Percentiles rank a stretch among this genome's conserved stretches.
These are phyloP conservation scores for Scaptomyza pallida DNA, from an alignment of 1,140 invertebrate genomes.

Conservation along the genomic window DNA sequence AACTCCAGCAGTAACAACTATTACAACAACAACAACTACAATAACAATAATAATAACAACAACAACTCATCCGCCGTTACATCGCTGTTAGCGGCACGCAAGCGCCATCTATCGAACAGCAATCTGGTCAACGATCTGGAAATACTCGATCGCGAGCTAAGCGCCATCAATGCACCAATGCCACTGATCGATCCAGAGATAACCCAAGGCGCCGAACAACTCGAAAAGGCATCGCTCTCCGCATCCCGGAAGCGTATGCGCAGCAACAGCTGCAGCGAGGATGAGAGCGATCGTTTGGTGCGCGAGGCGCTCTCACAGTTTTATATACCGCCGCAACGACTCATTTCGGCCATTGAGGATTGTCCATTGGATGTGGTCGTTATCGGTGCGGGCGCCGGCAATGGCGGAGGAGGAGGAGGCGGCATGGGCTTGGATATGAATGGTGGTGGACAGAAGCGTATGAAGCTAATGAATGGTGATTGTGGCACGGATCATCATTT, in stretches of 20 bases:
- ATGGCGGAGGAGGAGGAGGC: background rate
- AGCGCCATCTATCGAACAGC: constrained; percentile 70
- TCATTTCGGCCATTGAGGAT: constrained; percentile 88
- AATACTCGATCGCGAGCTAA: constrained; percentile 81
- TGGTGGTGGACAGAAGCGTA: background rate
- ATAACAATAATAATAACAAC: constrained; percentile 12
- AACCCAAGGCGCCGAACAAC: constrained; percentile 81
- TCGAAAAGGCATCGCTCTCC: constrained; percentile 73
- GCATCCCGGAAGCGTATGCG: constrained; percentile 81
- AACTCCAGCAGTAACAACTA: too few relatives aligned
- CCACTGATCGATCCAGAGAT: constrained; percentile 80
- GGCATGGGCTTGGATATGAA: too few relatives aligned
- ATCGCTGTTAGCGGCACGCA: constrained; percentile 24
- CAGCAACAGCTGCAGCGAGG: constrained; percentile 84
- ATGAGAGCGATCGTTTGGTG: constrained; percentile 86
- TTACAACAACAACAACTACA: constrained; percentile 10
- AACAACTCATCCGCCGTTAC: background rate
- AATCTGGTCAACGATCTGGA: constrained; percentile 79
- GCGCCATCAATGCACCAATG: constrained; percentile 83
- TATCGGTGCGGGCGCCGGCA: constrained; percentile 48
- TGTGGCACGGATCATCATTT: constrained; percentile 53
- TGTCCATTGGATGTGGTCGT: constrained; percentile 78
- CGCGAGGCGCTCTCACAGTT: constrained; percentile 88
- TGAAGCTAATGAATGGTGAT: background rate
- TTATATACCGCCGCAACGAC: constrained; percentile 89